Conservation (phyloP, 2,888 invertebrate genomes). For the Spilarctia lutea region DNA sequence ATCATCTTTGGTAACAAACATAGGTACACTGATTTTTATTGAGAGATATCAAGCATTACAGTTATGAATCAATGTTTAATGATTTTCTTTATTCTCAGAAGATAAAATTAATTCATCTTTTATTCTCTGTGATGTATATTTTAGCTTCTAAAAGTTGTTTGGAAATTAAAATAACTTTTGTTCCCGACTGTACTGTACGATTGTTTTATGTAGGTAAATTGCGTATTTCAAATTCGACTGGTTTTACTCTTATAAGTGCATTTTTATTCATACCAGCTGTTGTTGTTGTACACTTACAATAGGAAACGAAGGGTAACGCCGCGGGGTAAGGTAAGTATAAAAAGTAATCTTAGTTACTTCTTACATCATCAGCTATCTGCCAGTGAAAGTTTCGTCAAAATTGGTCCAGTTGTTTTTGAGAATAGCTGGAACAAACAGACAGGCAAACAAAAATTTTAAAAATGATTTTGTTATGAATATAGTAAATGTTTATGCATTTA, state of each 20-base stretch:
- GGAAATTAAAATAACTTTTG: neutral
- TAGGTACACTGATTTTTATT: constrained; percentile 63
- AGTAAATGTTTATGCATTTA: too few relatives aligned
- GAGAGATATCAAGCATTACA: constrained; percentile 48
- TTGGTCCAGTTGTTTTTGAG: too few relatives aligned
- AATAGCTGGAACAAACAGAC: too few relatives aligned
- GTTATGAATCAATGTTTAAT: neutral
- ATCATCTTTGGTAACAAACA: constrained; percentile 60
- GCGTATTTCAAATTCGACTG: neutral
- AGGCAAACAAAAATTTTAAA: too few relatives aligned
- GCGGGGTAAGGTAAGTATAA: too few relatives aligned
- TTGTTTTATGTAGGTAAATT: neutral
- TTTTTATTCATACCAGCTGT: too few relatives aligned
- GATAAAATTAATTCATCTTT: neutral
- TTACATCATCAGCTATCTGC: too few relatives aligned
- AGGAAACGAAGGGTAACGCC: too few relatives aligned
- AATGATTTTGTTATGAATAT: too few relatives aligned
- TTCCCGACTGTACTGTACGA: neutral
- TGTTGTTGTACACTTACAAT: too few relatives aligned
- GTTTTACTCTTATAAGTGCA: neutral
- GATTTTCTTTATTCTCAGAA: neutral
- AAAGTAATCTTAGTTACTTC: too few relatives aligned
- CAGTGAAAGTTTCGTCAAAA: too few relatives aligned
- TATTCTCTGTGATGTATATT: neutral
- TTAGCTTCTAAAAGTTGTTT: neutral